Percentiles rank a stretch among this genome's conserved stretches.
These are phyloP conservation scores for Cepaea nemoralis DNA, from an alignment of 1,140 invertebrate genomes.

Conservation along the genomic window DNA sequence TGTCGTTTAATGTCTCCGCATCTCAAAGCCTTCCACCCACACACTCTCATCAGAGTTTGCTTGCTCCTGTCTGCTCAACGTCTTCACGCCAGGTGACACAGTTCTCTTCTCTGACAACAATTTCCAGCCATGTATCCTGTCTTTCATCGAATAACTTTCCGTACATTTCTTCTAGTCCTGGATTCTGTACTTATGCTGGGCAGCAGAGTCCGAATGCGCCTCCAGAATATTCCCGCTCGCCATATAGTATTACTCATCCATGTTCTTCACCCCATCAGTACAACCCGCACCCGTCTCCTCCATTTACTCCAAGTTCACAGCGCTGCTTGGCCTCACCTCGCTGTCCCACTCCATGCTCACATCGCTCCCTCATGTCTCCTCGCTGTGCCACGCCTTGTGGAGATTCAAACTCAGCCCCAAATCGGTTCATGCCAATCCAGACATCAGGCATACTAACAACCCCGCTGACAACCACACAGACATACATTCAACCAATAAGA, in stretches of 20 bases:
- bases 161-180: background rate
- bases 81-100: background rate
- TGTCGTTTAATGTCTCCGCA: conserved; percentile 16
- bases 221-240: background rate
- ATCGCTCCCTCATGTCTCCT: conserved; percentile 20
- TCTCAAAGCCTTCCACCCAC: background rate
- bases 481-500: conserved; percentile 36
- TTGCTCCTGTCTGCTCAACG: background rate
- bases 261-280: conserved; percentile 12
- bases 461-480: background rate
- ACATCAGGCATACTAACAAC: conserved; percentile 28
- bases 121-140: background rate
- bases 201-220: background rate
- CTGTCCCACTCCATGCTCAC: conserved; percentile 24
- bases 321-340: conserved; percentile 14
- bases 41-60: background rate
- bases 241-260: background rate
- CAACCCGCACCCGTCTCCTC: conserved; percentile 30
- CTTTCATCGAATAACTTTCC: background rate
- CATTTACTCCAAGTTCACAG: conserved; percentile 32
- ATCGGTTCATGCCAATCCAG: conserved; percentile 39
- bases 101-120: conserved; percentile 6
- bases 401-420: conserved; percentile 28
- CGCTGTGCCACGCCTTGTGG: conserved; percentile 14
- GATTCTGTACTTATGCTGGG: background rate